A percentile compares a stretch with the other conserved stretches of the same genome.
Conservation (phyloP, 2,797 vertebrate species). For the Epinephelus malabaricus region DNA sequence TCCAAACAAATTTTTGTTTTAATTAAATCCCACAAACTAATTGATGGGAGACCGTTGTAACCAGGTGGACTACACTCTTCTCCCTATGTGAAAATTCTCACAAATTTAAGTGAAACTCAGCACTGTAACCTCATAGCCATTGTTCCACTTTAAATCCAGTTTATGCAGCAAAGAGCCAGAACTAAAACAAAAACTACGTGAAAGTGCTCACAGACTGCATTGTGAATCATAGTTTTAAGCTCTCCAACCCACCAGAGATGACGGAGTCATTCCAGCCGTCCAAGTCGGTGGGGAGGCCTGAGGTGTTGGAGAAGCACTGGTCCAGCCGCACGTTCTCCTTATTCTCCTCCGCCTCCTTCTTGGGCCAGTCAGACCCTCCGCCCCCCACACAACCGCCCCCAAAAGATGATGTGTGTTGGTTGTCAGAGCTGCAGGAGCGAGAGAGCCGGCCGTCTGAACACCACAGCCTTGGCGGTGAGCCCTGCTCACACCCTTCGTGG, state of each 20-base stretch:
- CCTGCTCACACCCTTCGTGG: conserved; percentile 88
- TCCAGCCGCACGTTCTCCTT: conserved; percentile 96
- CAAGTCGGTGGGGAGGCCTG: conserved; percentile 92
- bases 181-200: neutral
- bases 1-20: too few species aligned
- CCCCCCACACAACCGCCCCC: conserved; percentile 73
- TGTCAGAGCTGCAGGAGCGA: conserved; percentile 86
- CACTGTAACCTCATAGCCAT: neutral
- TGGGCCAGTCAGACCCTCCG: conserved; percentile 86
- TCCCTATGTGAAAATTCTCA: neutral
- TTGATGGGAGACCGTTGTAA: too few species aligned
- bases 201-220: neutral
- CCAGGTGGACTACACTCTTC: neutral
- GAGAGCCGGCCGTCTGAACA: conserved; percentile 86
- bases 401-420: conserved; percentile 70
- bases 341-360: conserved; percentile 95
- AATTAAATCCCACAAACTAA: too few species aligned
- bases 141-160: conserved; percentile 15
- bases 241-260: conserved; percentile 91
- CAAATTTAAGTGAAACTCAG: neutral
- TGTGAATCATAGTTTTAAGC: neutral
- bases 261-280: conserved; percentile 94
- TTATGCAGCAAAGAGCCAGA: neutral
- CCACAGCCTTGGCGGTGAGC: conserved; percentile 89
- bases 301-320: conserved; percentile 91